Base-by-base conservation (phyloP, 2,113 vertebrate species). In the Opisthocomus hoazin region DNA sequence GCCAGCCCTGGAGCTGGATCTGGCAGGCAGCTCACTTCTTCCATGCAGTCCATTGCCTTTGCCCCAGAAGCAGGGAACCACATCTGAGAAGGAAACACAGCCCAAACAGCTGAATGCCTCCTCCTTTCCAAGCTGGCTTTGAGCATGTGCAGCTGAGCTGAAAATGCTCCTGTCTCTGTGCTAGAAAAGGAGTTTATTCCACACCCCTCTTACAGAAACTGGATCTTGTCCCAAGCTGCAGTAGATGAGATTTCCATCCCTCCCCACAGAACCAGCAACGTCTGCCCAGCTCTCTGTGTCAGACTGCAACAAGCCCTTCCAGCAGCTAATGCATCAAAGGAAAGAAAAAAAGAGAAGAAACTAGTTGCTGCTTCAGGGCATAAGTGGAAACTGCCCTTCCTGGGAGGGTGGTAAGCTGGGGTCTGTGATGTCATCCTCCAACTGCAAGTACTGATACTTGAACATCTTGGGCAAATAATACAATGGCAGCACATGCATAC, bases 91-190 rank as follows among this genome's bases (percentile, higher is more conserved):
- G 46, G 30, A 84, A 93, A 89, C 71, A 51, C 21, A 94, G 22
- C 14, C 68, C 63, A 10, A 41, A 45, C 0, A 0, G 53, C 53
- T 51, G 43, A 89, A 89, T 0, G 2, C 8, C 30, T 54, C 17
- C 36, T 79, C 34, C 37, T 60, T 84, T 78, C 84, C 66, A 20
- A 65, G 32, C 16, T 77, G 64, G 26, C 56, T 48, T 53, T n/a
- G 17, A 77, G 50, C 54, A 27, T 3, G 9, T 39, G 58, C 34
- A 56, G 34, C 54, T 69, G 30, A 91, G 29, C 69, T 58, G 58
- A 78, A 93, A 84, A 81, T 9, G 8, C 11, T 84, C 41, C 41
- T 29, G 8, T 24, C 37, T 22, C 37, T 68, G 15, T 11, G 12
- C 32, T 13, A 82, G 15, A 56, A 43, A 70, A 81, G 16, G 12